A percentile compares a stretch with the other conserved stretches of the same genome.
phyloP scores from a whole-genome alignment of 2,888 invertebrate genomes.

The Drosophila affinis region DNA sequence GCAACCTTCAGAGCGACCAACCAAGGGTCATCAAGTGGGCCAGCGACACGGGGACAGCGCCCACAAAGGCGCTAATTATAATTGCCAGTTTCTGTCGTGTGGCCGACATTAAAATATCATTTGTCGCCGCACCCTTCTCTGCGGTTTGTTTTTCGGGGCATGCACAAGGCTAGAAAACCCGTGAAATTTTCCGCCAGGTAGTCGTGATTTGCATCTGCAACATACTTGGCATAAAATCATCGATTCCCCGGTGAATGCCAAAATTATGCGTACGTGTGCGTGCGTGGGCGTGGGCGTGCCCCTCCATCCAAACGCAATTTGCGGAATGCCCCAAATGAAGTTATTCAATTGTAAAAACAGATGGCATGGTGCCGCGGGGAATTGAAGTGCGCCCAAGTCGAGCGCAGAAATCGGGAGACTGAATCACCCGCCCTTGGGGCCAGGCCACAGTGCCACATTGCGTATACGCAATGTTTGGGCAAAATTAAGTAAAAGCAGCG shows the following conservation, averaged over 20 bases:
- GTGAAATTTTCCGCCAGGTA: conserved; percentile 5
- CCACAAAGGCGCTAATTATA: conserved; percentile 49
- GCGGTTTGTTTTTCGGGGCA: not conserved
- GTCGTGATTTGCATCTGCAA: conserved; percentile 9
- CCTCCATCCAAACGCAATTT: conserved; percentile 55
- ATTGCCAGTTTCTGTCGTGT: conserved; percentile 36
- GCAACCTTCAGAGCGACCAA: conserved; percentile 31
- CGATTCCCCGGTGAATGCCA: conserved; percentile 37
- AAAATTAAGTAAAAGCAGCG: conserved; percentile 53
- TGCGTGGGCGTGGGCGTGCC: conserved; percentile 2
- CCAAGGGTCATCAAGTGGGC: conserved; percentile 25
- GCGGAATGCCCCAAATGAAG: conserved; percentile 69
- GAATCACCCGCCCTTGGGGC: conserved; percentile 16
- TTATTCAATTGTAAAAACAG: conserved; percentile 79
- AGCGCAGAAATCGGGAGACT: conserved; percentile 12
- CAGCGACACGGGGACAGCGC: not conserved
- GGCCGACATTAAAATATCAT: conserved; percentile 39
- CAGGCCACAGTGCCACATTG: conserved; percentile 31
- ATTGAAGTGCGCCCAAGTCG: conserved; percentile 34
- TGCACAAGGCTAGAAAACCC: conserved; percentile 2
- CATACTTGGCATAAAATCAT: conserved; percentile 43
- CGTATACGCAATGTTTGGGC: conserved; percentile 59
- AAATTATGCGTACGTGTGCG: conserved; percentile 49
- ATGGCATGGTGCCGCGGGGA: conserved; percentile 70
- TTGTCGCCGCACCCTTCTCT: conserved; percentile 12